phyloP scores from a whole-genome alignment of 2,113 vertebrate species.

The Periophthalmus modestus region DNA sequence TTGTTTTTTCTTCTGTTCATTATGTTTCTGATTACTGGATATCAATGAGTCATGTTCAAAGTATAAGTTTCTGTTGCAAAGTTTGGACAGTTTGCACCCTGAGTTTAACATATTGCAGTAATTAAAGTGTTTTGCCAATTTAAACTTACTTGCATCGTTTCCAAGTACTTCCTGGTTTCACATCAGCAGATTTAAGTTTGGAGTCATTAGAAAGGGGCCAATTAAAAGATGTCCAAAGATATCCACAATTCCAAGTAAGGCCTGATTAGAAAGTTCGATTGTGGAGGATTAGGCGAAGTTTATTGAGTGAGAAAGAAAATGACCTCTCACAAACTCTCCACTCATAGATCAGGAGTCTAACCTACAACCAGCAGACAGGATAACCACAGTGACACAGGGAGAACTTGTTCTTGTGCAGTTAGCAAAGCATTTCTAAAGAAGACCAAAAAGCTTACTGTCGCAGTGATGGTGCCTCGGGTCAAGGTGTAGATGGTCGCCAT shows the following conservation, averaged over 20 bases:
- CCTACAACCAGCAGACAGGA: no score
- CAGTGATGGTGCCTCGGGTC: no score
- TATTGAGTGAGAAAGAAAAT: neutral
- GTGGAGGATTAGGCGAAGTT: neutral
- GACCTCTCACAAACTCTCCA: neutral
- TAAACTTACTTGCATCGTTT: neutral
- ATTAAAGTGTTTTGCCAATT: neutral
- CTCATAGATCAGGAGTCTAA: no score
- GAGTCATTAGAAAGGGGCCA: neutral
- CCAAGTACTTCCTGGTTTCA: conserved; percentile 1
- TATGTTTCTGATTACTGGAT: no score
- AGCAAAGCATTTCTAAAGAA: no score
- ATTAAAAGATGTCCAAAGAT: conserved; percentile 6
- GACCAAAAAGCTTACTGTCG: no score
- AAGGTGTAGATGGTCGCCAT: no score
- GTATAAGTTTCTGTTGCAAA: neutral
- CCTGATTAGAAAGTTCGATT: neutral
- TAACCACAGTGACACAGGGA: no score
- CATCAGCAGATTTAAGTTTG: neutral
- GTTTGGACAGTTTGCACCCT: neutral
- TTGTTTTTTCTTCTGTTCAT: no score
- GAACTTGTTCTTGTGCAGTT: no score
- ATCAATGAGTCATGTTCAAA: neutral
- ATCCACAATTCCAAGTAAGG: neutral
- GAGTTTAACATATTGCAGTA: neutral